phyloP scores from a whole-genome alignment of 2,797 vertebrate species.

The Labroides dimidiatus region DNA sequence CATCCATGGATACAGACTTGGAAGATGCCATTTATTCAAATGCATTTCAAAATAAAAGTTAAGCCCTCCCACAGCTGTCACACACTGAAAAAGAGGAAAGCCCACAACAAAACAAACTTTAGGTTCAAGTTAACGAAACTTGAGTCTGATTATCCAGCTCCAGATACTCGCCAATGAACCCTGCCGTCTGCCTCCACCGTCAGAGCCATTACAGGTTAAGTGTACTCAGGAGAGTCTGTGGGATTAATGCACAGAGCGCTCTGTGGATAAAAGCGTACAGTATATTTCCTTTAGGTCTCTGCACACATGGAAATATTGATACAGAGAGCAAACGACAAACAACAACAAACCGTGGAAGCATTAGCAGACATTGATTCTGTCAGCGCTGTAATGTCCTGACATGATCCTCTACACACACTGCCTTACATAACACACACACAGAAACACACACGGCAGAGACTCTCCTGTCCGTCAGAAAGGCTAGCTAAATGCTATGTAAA shows the following conservation, averaged over 20 bases:
- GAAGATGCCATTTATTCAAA: too few species aligned
- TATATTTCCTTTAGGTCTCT: conserved; percentile 7
- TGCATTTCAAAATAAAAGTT: too few species aligned
- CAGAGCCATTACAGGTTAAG: conserved; percentile 4
- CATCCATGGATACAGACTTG: too few species aligned
- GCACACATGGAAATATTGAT: conserved; percentile 35
- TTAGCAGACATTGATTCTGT: conserved; percentile 57
- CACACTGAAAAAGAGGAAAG: too few species aligned
- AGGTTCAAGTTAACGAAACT: neutral
- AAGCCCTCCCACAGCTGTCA: too few species aligned
- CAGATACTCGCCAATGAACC: neutral
- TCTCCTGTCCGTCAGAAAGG: conserved; percentile 22
- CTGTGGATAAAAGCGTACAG: conserved; percentile 23
- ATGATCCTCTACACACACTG: conserved; percentile 35
- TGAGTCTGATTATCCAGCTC: neutral
- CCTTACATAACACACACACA: conserved; percentile 44
- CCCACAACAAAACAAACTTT: too few species aligned
- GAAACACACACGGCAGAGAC: conserved; percentile 17
- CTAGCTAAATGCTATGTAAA: conserved; percentile 61
- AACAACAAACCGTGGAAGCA: conserved; percentile 36
- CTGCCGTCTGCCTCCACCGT: neutral
- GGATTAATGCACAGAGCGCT: neutral
- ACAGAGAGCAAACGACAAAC: conserved; percentile 28
- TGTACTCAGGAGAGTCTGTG: neutral
- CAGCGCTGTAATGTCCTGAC: conserved; percentile 49